Evolutionary conservation across 64 coral and sea anemone genomes (phyloP).

Genomic region (Hydrozoanthus tunicans): DNA sequence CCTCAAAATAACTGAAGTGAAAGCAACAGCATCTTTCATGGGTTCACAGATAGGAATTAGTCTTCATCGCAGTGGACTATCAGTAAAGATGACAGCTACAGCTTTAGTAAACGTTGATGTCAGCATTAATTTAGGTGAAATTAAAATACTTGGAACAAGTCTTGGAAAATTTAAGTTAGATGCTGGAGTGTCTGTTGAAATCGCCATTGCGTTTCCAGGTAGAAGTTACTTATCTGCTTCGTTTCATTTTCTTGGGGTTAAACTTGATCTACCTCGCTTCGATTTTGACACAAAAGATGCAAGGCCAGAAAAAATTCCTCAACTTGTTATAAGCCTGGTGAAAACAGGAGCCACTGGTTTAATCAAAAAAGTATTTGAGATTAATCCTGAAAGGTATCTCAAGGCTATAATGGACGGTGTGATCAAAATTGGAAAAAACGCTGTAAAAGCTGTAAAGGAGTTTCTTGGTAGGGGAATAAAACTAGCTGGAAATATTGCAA

Average conservation of each 20-base stretch:
- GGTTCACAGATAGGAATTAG: slow-evolving; percentile 51
- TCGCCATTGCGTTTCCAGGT: slow-evolving; percentile 60
- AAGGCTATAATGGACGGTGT: slow-evolving; percentile 69
- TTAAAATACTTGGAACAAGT: slow-evolving; percentile 36
- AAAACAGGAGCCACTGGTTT: slow-evolving; percentile 39
- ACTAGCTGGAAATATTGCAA: slow-evolving; percentile 40
- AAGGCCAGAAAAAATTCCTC: slow-evolving; percentile 54
- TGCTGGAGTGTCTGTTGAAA: slow-evolving; percentile 49
- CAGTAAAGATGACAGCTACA: slow-evolving; percentile 42
- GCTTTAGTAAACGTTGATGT: slow-evolving; percentile 12
- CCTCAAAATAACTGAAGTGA: neutral
- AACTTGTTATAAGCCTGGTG: slow-evolving; percentile 32
- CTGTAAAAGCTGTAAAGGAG: slow-evolving; percentile 44
- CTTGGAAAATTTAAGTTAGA: slow-evolving; percentile 61
- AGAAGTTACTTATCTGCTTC: slow-evolving; percentile 41
- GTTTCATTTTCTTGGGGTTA: slow-evolving; percentile 64
- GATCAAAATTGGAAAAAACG: slow-evolving; percentile 52
- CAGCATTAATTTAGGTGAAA: slow-evolving; percentile 60
- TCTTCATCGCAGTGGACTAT: slow-evolving; percentile 44
- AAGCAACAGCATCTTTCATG: slow-evolving; percentile 58
- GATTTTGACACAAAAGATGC: slow-evolving; percentile 51
- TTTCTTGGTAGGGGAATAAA: slow-evolving; percentile 43
- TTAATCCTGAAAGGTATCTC: slow-evolving; percentile 32
- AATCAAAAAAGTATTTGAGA: slow-evolving; percentile 46
- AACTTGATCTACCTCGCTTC: slow-evolving; percentile 38